Percentiles rank a stretch among this genome's conserved stretches.
Evolutionary conservation across 2,888 invertebrate genomes (phyloP).

Genomic region (Callyntrura guangdongensis): DNA sequence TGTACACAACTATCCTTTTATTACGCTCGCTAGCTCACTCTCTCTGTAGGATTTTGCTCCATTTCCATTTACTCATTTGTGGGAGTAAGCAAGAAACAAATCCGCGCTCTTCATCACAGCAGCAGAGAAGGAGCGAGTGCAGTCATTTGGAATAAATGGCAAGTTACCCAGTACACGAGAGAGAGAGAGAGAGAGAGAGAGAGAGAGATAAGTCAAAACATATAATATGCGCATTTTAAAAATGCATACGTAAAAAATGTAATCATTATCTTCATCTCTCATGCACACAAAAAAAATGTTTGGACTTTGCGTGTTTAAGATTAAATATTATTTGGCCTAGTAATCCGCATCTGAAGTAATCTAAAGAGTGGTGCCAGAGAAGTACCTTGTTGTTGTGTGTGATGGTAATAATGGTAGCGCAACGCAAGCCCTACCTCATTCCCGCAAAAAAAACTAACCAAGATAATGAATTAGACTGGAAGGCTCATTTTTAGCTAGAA

Average conservation of each 20-base stretch:
- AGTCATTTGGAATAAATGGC: too few species aligned
- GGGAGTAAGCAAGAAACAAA: conserved; percentile 32
- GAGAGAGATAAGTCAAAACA: neutral
- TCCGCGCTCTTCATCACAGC: neutral
- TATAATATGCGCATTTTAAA: neutral
- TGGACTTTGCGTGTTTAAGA: neutral
- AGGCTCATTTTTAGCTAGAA: neutral
- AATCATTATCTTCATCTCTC: neutral
- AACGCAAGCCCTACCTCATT: neutral
- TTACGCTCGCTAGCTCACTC: conserved; percentile 16
- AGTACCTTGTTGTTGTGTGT: too few species aligned
- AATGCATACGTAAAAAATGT: conserved; percentile 13
- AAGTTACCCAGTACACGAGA: too few species aligned
- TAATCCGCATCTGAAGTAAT: conserved; percentile 11
- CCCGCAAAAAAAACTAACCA: neutral
- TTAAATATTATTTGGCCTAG: neutral
- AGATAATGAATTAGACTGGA: conserved; percentile 28
- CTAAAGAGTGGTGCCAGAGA: neutral
- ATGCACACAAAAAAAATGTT: neutral
- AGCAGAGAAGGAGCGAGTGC: conserved; percentile 12
- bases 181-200: too few species aligned
- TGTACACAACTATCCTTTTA: conserved; percentile 34
- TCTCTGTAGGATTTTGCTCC: conserved; percentile 30
- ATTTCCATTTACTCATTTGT: conserved; percentile 26
- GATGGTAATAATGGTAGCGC: too few species aligned